These are phyloP conservation scores for Nesidiocoris tenuis DNA, from an alignment of 2,888 invertebrate species.

Conservation along the genomic window DNA sequence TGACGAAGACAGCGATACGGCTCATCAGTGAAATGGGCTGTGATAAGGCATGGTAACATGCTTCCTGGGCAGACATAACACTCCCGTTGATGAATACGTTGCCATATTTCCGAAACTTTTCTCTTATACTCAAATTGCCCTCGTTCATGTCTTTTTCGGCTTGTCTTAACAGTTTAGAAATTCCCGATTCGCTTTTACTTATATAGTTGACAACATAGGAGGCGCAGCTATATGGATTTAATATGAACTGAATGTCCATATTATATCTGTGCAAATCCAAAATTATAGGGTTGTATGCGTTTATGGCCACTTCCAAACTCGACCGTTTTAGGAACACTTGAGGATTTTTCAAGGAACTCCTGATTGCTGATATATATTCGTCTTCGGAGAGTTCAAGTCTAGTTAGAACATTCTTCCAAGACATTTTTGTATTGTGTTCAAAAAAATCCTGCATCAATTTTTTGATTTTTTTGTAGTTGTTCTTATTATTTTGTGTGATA, in stretches of 20 bases:
- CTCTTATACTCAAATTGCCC: constrained; percentile 16
- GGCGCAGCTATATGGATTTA: constrained; percentile 29
- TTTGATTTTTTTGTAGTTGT: constrained; percentile 5
- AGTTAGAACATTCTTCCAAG: constrained; percentile 26
- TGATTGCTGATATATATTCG: constrained; percentile 47
- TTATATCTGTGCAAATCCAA: constrained; percentile 44
- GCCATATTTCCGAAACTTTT: constrained; percentile 47
- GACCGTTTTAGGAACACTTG: constrained; percentile 46
- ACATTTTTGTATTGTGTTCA: background rate
- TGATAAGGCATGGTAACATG: constrained; percentile 14
- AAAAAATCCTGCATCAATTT: background rate
- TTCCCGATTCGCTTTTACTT: constrained; percentile 24
- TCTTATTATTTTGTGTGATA: background rate
- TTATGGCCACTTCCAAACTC: constrained; percentile 48
- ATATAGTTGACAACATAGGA: constrained; percentile 37
- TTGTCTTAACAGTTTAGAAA: constrained; percentile 21
- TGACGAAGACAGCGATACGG: constrained; percentile 42
- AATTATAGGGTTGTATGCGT: constrained; percentile 51
- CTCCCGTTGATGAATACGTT: constrained; percentile 47
- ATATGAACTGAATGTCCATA: constrained; percentile 40
- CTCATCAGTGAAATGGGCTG: constrained; percentile 30
- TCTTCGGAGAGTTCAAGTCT: constrained; percentile 1
- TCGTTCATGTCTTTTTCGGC: constrained; percentile 12
- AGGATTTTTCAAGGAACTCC: constrained; percentile 44
- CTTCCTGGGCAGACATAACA: constrained; percentile 38